Conservation (phyloP, 2,797 vertebrate species). For the Calcarius lapponicus region DNA sequence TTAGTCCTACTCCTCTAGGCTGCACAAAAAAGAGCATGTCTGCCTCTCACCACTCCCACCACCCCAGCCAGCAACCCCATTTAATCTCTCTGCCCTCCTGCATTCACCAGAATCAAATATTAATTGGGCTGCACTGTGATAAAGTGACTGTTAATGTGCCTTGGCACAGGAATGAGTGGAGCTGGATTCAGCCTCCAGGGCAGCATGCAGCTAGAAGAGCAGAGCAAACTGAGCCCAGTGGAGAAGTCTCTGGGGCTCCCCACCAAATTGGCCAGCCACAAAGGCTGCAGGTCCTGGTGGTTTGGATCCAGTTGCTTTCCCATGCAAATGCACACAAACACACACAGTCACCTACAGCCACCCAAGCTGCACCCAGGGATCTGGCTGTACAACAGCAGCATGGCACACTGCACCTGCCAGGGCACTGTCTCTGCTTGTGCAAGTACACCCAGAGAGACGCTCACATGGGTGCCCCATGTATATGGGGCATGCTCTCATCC, state of each 20-base stretch:
- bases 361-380: fast-evolving
- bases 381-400: not conserved
- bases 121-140: constrained; percentile 24
- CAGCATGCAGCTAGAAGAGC: fast-evolving
- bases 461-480: fast-evolving
- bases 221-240: not conserved
- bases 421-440: not conserved
- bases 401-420: not conserved
- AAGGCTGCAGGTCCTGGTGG: not conserved
- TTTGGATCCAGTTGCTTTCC: not conserved
- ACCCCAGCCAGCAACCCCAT: not conserved
- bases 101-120: constrained; percentile 49
- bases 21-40: not conserved
- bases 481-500: not conserved
- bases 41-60: not conserved
- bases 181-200: not conserved
- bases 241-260: not conserved
- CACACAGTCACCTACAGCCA: not conserved
- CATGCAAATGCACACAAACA: not conserved
- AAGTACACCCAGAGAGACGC: not conserved
- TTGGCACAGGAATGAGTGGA: not conserved
- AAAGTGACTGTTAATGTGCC: not conserved
- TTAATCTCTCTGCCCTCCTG: constrained; percentile 49
- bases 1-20: not conserved
- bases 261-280: not conserved